Evolutionary conservation across 2,113 vertebrate genomes (phyloP), one percentile per base, ranked within the genome.

Genomic region (Sinosuthora webbiana): DNA sequence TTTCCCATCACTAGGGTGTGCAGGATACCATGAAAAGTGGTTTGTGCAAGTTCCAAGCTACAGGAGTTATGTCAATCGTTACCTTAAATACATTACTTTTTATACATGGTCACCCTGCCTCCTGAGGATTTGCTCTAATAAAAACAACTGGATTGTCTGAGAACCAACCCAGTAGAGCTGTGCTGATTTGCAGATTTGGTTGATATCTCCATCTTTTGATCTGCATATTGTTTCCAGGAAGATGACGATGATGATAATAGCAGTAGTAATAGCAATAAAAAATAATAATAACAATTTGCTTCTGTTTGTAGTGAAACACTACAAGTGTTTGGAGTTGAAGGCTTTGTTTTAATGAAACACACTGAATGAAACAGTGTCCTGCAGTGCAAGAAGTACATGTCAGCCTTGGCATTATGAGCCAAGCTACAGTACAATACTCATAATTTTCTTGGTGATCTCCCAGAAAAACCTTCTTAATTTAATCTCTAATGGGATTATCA

Each of bases 401-500:
- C 82, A 84, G 77, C 70, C 69, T 60, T 59, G 49, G 52, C 94
- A 89, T 47, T 84, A 78, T 0, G 4, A 80, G 65, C 79, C 87
- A 92, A 86, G 77, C 95, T 92, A 67, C 62, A 68, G 60, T 23
- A 84, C 37, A 88, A 86, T 59, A 96, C 85, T 94, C 67, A 59
- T 47, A 15, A 83, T 93, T 75, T 89, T 96, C 90, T 77, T 85
- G 80, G 78, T 95, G 78, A 94, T 90, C 88, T 90, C 89, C 93
- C 84, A 93, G 59, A 71, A 90, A 92, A 89, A 79, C 56, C 81
- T 87, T 91, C 94, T 96, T 95, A 96, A 95, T 93, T 95, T 95
- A 94, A 94, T 94, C 93, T 96, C 92, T 94, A 87, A 95, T 90
- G 87, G 88, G 91, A 96, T 95, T 95, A 96, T 87, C 83, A 93